Base-by-base conservation (phyloP, 2,888 invertebrate species). In the Andrena bucephala region DNA sequence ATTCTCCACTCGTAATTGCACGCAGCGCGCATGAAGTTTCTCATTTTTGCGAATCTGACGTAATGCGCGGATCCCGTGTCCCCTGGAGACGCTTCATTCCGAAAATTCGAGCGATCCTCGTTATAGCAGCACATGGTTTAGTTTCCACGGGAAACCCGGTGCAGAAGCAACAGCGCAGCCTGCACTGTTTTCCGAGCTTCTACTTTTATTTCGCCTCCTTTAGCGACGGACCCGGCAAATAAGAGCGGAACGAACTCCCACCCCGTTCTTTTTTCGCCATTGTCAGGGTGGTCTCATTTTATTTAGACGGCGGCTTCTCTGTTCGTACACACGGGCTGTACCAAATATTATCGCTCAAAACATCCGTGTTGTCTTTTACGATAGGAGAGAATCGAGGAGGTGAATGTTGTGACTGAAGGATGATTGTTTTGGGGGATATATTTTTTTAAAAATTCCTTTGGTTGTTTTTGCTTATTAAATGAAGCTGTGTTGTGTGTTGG, bases 221-320 rank as follows among this genome's bases (percentile, higher is more conserved):
- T 60, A 8, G 57, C n/a, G 36, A 8, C 24, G 8, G 57, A 20
- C 48, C 3, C 63, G 27, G 1, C 33, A 57, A 75, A 68, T 63
- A 78, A 63, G n/a, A 52, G 54, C 13, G 13, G 29, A 75, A 54
- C 52, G 50, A 62, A 31, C 75, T 33, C 31, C 10, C 2, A 24
- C 29, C 27, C 42, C 6, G 24, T 6, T 8, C 42, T 27, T 48
- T 57, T 68, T 20, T n/a, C 8, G 8, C n/a, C 6, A 10, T 71
- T 50, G 10, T 16, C 13, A 10, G 29, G 7, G 36, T 13, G 52
- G 52, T 66, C 27, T 36, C 20, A 36, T 29, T 60, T 57, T 57
- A 57, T 57, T 57, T 57, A 27, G 57, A 54, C 54, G 10, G 24
- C 52, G 20, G 2, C 52, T 27, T 24, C 4, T 27, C 24, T 57